These are phyloP conservation scores for Cosmopolites sordidus DNA, from an alignment of 2,888 invertebrate species.

Conservation along the genomic window DNA sequence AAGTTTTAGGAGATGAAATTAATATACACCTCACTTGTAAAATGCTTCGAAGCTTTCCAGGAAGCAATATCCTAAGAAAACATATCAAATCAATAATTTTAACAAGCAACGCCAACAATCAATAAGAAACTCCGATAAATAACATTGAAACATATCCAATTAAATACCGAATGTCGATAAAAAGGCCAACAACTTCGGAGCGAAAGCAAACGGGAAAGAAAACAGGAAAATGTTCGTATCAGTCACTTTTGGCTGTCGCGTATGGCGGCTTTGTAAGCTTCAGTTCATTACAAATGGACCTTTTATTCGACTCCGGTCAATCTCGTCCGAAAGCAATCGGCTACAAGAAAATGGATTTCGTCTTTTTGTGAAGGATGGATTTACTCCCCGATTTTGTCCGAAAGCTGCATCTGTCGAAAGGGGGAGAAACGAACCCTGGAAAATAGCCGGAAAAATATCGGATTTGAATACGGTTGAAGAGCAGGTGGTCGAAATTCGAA, in stretches of 20 bases:
- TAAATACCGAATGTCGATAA: no score
- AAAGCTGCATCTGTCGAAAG: not conserved
- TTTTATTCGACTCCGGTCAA: constrained; percentile 47
- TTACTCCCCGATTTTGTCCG: constrained; percentile 12
- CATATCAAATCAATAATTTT: no score
- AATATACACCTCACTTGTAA: no score
- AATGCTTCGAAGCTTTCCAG: no score
- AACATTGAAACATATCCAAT: no score
- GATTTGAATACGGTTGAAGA: not conserved
- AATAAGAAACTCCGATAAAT: no score
- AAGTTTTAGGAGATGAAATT: no score
- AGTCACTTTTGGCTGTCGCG: not conserved
- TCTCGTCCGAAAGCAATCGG: constrained; percentile 48
- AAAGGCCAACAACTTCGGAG: no score
- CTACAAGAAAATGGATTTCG: constrained; percentile 45
- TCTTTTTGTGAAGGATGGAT: constrained; percentile 37
- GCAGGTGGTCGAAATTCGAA: no score
- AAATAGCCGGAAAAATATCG: constrained; percentile 1
- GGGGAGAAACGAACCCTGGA: not conserved
- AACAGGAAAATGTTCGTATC: constrained; percentile 1
- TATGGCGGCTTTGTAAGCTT: constrained; percentile 36
- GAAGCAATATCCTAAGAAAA: no score
- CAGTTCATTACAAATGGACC: constrained; percentile 49
- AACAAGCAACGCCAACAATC: no score
- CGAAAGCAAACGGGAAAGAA: not conserved